Evolutionary conservation across 2,888 invertebrate species (phyloP), one percentile per base, ranked within the genome.

Genomic region (Acanthosepion esculentum): DNA sequence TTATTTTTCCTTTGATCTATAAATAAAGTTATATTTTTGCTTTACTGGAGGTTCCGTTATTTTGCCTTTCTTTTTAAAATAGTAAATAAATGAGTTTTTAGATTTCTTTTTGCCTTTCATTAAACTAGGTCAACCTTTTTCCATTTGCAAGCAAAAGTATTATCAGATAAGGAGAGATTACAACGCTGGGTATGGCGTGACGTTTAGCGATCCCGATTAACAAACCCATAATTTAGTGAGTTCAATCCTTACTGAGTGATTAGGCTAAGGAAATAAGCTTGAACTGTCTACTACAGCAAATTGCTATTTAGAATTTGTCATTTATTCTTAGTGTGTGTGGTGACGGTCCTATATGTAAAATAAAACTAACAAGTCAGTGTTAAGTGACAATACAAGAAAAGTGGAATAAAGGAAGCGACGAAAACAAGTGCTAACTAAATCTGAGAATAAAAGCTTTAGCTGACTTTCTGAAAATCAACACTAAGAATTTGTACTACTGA

Each of bases 41-140:
- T 78, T 78, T n/a, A 6, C n/a, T 78, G n/a, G 15, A n/a, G 1
- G 78, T 78, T 78, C 33, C 78, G 78, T 78, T 78, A 33, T 5
- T 78, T 78, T 18, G n/a, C n/a, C 78, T 78, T 78, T 78, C 78
- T n/a, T 78, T 78, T 78, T 78, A 78, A 78, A 78, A n/a, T n/a
- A 78, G n/a, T 78, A 78, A 78, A 78, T 78, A 78, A 78, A n/a
- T 33, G 78, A 78, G 78, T n/a, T 78, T 33, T 15, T 78, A 78
- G n/a, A 15, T 78, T 33, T 15, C 78, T n/a, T 33, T 78, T 78
- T 33, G 78, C 18, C 78, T 78, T 78, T 33, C n/a, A 78, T 78
- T 12, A 78, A 78, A 33, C n/a, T 78, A 78, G 78, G 78, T 78
- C 78, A 78, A 33, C 15, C n/a, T 78, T n/a, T n/a, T n/a, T n/a